A percentile compares a stretch with the other conserved stretches of the same genome.
Evolutionary conservation across 2,797 vertebrate genomes (phyloP).

Genomic region (Pangasius djambal): DNA sequence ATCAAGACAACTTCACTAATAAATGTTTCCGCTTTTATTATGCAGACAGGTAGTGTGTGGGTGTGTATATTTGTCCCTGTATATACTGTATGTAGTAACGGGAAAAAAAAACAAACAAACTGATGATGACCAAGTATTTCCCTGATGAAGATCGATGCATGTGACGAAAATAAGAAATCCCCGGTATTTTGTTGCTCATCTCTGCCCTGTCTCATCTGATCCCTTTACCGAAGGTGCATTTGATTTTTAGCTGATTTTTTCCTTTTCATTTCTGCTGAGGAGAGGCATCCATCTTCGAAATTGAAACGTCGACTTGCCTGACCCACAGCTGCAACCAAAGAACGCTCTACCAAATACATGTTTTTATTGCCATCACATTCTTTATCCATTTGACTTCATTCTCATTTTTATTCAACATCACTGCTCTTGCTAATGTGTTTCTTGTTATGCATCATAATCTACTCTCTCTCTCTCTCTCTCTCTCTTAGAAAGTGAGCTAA

Average conservation of each 20-base stretch:
- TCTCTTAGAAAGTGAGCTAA: conserved; percentile 9
- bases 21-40: conserved; percentile 13
- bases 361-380: conserved; percentile 63
- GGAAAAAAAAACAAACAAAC: no score
- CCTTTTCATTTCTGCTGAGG: conserved; percentile 72
- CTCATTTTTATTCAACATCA: conserved; percentile 47
- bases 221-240: conserved; percentile 57
- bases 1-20: neutral
- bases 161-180: conserved; percentile 56
- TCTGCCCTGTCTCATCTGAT: conserved; percentile 62
- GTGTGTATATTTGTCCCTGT: neutral
- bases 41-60: neutral
- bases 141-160: conserved; percentile 63
- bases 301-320: conserved; percentile 80
- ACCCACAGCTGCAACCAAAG: conserved; percentile 73
- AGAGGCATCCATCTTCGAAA: conserved; percentile 80
- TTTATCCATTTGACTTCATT: conserved; percentile 54
- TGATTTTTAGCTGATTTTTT: conserved; percentile 58
- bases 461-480: neutral
- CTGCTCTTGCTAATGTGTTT: conserved; percentile 29
- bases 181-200: conserved; percentile 61
- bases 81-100: neutral
- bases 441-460: conserved; percentile 15
- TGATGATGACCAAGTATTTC: conserved; percentile 40
- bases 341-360: conserved; percentile 66